These are phyloP conservation scores for Synanthedon vespiformis DNA, from an alignment of 2,888 invertebrate species.

Conservation along the genomic window DNA sequence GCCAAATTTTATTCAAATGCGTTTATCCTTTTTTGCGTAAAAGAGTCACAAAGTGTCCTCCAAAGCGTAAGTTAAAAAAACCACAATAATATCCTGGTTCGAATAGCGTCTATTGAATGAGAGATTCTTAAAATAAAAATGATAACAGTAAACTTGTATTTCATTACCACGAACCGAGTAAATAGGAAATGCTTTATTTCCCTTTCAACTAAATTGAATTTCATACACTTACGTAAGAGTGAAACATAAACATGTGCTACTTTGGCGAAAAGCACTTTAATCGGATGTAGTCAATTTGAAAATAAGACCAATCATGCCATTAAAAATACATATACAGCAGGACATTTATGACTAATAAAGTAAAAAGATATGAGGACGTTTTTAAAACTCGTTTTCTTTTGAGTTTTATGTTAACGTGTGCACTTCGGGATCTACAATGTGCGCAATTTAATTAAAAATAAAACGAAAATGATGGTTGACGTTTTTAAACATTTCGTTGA, in stretches of 20 bases:
- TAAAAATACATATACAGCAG: constrained; percentile 43
- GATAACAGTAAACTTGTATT: neutral
- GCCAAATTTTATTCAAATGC: too few relatives aligned
- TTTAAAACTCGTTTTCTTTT: constrained; percentile 30
- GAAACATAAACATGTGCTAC: neutral
- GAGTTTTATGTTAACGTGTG: constrained; percentile 38
- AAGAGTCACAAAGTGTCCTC: too few relatives aligned
- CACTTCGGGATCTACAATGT: constrained; percentile 29
- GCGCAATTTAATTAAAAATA: constrained; percentile 43
- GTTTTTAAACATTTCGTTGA: constrained; percentile 14
- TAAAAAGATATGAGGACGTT: constrained; percentile 46
- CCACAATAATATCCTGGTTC: too few relatives aligned
- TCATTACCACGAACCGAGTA: too few relatives aligned
- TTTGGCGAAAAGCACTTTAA: constrained; percentile 5
- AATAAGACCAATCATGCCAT: constrained; percentile 41
- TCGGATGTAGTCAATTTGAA: constrained; percentile 27
- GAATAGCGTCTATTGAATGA: too few relatives aligned
- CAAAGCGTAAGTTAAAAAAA: too few relatives aligned
- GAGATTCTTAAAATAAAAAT: neutral
- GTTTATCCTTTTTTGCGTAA: too few relatives aligned
- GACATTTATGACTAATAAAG: constrained; percentile 53
- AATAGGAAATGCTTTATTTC: too few relatives aligned
- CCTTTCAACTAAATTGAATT: neutral
- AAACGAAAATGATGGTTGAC: constrained; percentile 17
- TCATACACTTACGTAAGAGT: neutral